A percentile compares a stretch with the other conserved stretches of the same genome.
Conservation (phyloP, 2,888 invertebrate species). For the Euplexia lucipara region DNA sequence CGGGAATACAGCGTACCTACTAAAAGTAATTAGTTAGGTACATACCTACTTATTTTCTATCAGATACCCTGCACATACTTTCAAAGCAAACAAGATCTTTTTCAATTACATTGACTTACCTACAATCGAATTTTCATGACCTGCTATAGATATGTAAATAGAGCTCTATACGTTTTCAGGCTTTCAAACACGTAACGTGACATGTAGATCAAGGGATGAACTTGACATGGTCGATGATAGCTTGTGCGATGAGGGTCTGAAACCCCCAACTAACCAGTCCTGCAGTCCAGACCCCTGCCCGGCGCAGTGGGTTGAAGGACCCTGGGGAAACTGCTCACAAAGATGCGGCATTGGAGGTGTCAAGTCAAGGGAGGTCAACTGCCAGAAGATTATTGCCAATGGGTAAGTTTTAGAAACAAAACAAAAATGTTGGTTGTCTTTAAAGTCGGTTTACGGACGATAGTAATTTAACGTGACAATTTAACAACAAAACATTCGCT, state of each 20-base stretch:
- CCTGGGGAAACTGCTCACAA: constrained; percentile 96
- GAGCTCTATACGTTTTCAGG: constrained; percentile 85
- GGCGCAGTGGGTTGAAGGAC: constrained; percentile 94
- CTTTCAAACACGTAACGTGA: constrained; percentile 94
- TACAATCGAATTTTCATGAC: too few relatives aligned
- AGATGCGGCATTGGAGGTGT: constrained; percentile 95
- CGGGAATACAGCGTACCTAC: too few relatives aligned
- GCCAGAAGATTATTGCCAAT: constrained; percentile 94
- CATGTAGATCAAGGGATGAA: constrained; percentile 94
- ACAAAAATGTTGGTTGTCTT: too few relatives aligned
- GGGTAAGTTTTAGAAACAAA: constrained; percentile 84
- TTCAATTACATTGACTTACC: too few relatives aligned
- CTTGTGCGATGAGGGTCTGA: constrained; percentile 95
- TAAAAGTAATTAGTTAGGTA: too few relatives aligned
- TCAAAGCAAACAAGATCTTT: background rate
- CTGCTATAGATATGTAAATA: too few relatives aligned
- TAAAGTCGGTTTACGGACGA: too few relatives aligned
- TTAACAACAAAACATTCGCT: too few relatives aligned
- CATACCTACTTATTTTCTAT: too few relatives aligned
- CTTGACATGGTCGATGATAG: constrained; percentile 93
- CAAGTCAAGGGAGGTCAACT: constrained; percentile 93
- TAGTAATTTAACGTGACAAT: too few relatives aligned
- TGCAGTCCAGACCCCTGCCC: constrained; percentile 95
- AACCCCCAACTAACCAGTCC: constrained; percentile 93
- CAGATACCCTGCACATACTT: too few relatives aligned